Percentiles rank a stretch among this genome's conserved stretches.
Evolutionary conservation across 2,888 invertebrate species (phyloP).

Genomic region (Epicampocera succincta): DNA sequence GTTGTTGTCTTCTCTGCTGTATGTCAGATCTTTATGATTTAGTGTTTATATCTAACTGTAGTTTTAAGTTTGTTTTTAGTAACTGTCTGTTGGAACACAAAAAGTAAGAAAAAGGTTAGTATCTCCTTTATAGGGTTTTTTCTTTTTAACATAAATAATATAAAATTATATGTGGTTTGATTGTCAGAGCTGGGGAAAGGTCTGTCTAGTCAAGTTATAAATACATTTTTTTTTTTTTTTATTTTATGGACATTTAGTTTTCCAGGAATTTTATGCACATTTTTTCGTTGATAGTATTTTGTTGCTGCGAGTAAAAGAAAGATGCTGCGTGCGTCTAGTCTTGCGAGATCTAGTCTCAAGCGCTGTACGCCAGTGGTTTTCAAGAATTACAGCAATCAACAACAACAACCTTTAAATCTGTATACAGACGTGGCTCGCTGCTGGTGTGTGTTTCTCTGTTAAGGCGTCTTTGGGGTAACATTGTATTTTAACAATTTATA

Average conservation of each 20-base stretch:
- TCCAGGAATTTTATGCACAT: constrained; percentile 80
- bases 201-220: constrained; percentile 50
- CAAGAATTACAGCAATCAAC: constrained; percentile 40
- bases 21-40: constrained; percentile 76
- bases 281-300: constrained; percentile 70
- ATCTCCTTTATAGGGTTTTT: constrained; percentile 47
- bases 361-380: constrained; percentile 60
- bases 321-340: constrained; percentile 64
- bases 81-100: constrained; percentile 51
- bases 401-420: constrained; percentile 26
- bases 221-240: constrained; percentile 23
- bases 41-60: constrained; percentile 78
- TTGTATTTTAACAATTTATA: constrained; percentile 46
- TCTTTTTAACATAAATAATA: constrained; percentile 13
- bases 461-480: constrained; percentile 61
- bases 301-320: constrained; percentile 36
- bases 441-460: neutral
- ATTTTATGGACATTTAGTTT: constrained; percentile 72
- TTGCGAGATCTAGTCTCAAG: constrained; percentile 40
- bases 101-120: constrained; percentile 54
- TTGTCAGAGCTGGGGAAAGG: constrained; percentile 42
- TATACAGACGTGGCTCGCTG: neutral
- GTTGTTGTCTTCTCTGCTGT: constrained; percentile 58
- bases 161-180: constrained; percentile 44
- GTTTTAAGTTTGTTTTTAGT: constrained; percentile 70